phyloP scores from a whole-genome alignment of 2,113 vertebrate species.

The Bufo bufo region DNA sequence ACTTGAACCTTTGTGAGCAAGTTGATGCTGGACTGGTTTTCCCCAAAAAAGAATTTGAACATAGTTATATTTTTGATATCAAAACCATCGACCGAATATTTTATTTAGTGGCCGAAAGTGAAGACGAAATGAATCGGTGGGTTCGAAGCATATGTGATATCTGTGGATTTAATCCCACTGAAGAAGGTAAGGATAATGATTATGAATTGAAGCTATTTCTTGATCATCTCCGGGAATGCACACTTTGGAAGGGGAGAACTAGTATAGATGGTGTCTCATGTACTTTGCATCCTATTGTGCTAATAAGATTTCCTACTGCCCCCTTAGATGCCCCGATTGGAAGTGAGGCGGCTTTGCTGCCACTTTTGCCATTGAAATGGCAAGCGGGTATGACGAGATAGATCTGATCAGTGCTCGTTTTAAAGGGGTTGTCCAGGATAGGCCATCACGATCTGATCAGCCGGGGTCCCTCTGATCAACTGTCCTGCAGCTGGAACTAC shows the following conservation, averaged over 20 bases:
- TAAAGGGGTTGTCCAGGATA: no score
- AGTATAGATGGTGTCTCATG: no score
- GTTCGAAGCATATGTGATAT: slow-evolving; percentile 98
- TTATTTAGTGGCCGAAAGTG: slow-evolving; percentile 97
- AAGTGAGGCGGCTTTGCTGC: no score
- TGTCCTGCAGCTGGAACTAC: no score
- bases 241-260: background rate
- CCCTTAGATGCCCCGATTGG: no score
- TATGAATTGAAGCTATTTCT: background rate
- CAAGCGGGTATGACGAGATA: no score
- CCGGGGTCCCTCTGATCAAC: no score
- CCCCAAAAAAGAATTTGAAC: slow-evolving; percentile 98
- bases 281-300: background rate
- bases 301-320: background rate
- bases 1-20: slow-evolving; percentile 98
- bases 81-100: slow-evolving; percentile 97
- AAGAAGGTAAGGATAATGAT: slow-evolving; percentile 82
- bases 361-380: no score
- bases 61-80: slow-evolving; percentile 99
- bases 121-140: slow-evolving; percentile 99
- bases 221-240: background rate
- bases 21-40: slow-evolving; percentile 97
- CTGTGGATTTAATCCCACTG: slow-evolving; percentile 98
- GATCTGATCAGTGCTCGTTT: no score
- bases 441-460: no score